Conservation (phyloP, 2,113 vertebrate species). For the Plecturocebus donacophilus region DNA sequence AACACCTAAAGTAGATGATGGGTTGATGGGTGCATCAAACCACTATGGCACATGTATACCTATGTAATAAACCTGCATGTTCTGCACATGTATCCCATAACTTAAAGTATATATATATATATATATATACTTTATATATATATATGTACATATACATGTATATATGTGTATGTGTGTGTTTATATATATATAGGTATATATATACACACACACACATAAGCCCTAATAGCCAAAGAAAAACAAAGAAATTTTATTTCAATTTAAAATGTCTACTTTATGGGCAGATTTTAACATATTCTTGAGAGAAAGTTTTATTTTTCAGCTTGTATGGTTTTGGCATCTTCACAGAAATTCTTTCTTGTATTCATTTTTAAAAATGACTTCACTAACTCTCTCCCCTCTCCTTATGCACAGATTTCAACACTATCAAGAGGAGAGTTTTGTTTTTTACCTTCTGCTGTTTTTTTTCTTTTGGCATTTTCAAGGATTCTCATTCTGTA, state of each 20-base stretch:
- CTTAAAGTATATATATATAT: too few species aligned
- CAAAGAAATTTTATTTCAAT: neutral
- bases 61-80: too few species aligned
- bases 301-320: constrained; percentile 16
- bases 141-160: too few species aligned
- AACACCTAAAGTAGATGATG: too few species aligned
- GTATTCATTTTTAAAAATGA: neutral
- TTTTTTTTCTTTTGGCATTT: neutral
- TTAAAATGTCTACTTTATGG: constrained; percentile 28
- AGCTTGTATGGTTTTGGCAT: constrained; percentile 1
- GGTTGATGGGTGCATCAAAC: too few species aligned
- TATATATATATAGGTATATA: too few species aligned
- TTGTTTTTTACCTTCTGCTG: neutral
- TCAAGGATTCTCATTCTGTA: neutral
- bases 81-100: too few species aligned
- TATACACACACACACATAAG: too few species aligned
- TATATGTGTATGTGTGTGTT: too few species aligned
- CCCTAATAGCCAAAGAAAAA: too few species aligned
- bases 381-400: neutral
- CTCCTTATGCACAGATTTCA: constrained; percentile 2
- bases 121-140: too few species aligned
- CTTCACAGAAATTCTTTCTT: neutral
- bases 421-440: neutral
- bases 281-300: constrained; percentile 17
- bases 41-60: too few species aligned